Conservation (phyloP, 2,797 vertebrate genomes). For the Rhabdomys pumilio region DNA sequence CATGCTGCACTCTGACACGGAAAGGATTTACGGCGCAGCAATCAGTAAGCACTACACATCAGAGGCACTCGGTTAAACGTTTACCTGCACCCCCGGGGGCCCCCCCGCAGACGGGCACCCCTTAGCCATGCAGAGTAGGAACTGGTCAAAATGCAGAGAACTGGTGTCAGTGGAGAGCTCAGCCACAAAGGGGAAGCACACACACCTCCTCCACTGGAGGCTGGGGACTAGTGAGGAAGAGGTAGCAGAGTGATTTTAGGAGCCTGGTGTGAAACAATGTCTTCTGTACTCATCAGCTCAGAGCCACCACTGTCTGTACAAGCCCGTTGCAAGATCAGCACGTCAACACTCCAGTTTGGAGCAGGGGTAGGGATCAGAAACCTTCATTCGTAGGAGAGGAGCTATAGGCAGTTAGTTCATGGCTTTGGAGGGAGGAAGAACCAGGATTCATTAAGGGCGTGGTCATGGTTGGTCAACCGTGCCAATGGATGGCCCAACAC, state of each 20-base stretch:
- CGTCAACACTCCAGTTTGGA: background rate
- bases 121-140: background rate
- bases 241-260: background rate
- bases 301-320: background rate
- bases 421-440: background rate
- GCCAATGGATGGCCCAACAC: background rate
- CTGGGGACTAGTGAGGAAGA: background rate
- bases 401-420: no score
- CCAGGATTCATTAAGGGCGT: background rate
- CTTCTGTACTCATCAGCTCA: background rate
- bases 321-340: background rate
- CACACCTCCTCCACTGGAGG: background rate
- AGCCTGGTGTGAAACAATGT: background rate
- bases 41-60: rapidly evolving
- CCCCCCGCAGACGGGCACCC: background rate
- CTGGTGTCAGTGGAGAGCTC: background rate
- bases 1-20: rapidly evolving
- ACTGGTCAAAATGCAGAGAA: background rate
- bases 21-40: background rate
- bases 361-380: background rate
- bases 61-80: background rate
- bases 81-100: background rate
- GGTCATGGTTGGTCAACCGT: background rate
- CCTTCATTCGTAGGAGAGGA: background rate
- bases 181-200: background rate